phyloP scores from a whole-genome alignment of 2,888 invertebrate species.

The Apodemia duryi region DNA sequence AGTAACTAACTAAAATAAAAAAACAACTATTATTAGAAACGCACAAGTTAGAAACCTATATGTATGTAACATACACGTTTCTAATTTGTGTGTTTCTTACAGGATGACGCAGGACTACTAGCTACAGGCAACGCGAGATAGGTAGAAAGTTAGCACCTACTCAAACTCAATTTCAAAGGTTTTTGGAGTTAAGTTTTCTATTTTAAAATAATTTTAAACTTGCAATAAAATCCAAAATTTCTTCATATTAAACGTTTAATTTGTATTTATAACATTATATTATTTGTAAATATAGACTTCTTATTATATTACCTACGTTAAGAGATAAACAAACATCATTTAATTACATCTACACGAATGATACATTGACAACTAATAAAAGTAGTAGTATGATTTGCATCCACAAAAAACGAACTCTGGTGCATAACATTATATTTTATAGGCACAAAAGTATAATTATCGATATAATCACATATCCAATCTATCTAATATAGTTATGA shows the following conservation, averaged over 20 bases:
- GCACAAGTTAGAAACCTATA: too few species aligned
- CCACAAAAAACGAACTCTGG: conserved; percentile 60
- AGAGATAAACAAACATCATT: conserved; percentile 71
- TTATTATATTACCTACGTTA: conserved; percentile 66
- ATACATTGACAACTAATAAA: conserved; percentile 62
- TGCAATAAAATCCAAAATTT: conserved; percentile 5
- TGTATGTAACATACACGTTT: too few species aligned
- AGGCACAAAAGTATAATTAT: conserved; percentile 68
- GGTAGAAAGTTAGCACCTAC: too few species aligned
- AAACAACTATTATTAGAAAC: too few species aligned
- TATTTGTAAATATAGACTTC: conserved; percentile 79
- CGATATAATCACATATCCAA: conserved; percentile 56
- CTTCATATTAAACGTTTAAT: conserved; percentile 73
- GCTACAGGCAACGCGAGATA: too few species aligned
- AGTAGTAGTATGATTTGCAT: conserved; percentile 54
- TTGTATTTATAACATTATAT: conserved; percentile 79
- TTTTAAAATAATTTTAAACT: neutral
- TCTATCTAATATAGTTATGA: conserved; percentile 50
- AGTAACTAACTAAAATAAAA: too few species aligned
- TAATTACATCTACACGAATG: conserved; percentile 56
- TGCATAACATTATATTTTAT: conserved; percentile 67
- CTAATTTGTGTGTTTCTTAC: too few species aligned
- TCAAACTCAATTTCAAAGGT: too few species aligned
- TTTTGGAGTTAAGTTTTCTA: too few species aligned
- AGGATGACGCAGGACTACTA: too few species aligned